Conservation (phyloP, 1,140 invertebrate species). For the Dendroctonus ponderosae region DNA sequence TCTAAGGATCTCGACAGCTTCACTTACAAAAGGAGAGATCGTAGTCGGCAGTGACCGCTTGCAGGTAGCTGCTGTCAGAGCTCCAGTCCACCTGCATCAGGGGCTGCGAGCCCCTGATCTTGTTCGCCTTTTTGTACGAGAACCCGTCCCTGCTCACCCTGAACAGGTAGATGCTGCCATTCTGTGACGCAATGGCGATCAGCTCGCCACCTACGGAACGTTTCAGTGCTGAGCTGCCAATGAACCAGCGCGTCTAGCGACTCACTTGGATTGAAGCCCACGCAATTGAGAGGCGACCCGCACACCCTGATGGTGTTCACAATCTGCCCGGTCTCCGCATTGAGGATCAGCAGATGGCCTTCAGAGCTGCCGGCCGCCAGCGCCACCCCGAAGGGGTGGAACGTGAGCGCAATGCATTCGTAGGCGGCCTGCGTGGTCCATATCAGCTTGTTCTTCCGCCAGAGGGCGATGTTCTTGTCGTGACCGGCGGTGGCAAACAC, state of each 20-base stretch:
- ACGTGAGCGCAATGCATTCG: slow-evolving; percentile 79
- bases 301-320: slow-evolving; percentile 82
- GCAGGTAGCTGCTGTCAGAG: slow-evolving; percentile 79
- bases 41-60: slow-evolving; percentile 90
- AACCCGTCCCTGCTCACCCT: slow-evolving; percentile 81
- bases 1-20: background rate
- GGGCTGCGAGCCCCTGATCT: slow-evolving; percentile 79
- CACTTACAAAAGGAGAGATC: slow-evolving; percentile 85
- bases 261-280: slow-evolving; percentile 83
- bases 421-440: slow-evolving; percentile 83
- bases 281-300: slow-evolving; percentile 78
- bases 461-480: slow-evolving; percentile 87
- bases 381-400: slow-evolving; percentile 83
- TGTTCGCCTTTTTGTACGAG: slow-evolving; percentile 83
- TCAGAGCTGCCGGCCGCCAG: slow-evolving; percentile 85
- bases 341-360: slow-evolving; percentile 82
- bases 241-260: background rate
- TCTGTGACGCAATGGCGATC: slow-evolving; percentile 88
- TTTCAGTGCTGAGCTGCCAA: background rate
- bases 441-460: slow-evolving; percentile 81
- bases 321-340: slow-evolving; percentile 77
- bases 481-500: slow-evolving; percentile 90
- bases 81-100: slow-evolving; percentile 89
- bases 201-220: slow-evolving; percentile 73
- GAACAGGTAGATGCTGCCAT: slow-evolving; percentile 82